These are phyloP conservation scores for Aphis gossypii DNA, from an alignment of 1,140 invertebrate genomes.

Conservation along the genomic window DNA sequence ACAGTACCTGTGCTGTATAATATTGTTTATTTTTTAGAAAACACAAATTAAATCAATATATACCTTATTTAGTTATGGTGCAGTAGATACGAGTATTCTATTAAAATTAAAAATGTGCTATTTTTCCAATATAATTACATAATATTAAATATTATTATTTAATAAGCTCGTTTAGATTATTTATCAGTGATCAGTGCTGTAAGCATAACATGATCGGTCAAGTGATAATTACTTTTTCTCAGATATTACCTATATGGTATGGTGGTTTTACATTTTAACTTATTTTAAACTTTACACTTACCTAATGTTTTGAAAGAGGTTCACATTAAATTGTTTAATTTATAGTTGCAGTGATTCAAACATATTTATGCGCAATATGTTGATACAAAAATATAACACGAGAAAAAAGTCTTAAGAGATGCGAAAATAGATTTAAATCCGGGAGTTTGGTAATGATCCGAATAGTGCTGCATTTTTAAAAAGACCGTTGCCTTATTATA, in stretches of 20 bases:
- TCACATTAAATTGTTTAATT: background rate
- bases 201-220: too few species aligned
- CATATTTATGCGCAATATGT: too few species aligned
- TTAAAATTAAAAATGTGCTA: too few species aligned
- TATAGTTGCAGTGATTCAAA: background rate
- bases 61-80: too few species aligned
- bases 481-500: constrained; percentile 40
- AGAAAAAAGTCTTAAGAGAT: background rate
- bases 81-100: too few species aligned
- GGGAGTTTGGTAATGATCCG: constrained; percentile 41
- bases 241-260: background rate
- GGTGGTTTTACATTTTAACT: background rate
- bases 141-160: too few species aligned
- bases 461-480: background rate
- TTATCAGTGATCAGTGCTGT: too few species aligned
- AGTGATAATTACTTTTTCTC: background rate
- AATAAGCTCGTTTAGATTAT: too few species aligned
- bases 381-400: background rate
- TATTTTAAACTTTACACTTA: background rate
- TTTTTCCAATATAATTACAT: too few species aligned
- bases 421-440: constrained; percentile 23
- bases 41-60: too few species aligned
- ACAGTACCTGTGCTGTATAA: background rate
- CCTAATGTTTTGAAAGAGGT: background rate
- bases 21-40: background rate